These are phyloP conservation scores for Rhogogaster chlorosoma DNA, from an alignment of 2,888 invertebrate species.

Conservation along the genomic window DNA sequence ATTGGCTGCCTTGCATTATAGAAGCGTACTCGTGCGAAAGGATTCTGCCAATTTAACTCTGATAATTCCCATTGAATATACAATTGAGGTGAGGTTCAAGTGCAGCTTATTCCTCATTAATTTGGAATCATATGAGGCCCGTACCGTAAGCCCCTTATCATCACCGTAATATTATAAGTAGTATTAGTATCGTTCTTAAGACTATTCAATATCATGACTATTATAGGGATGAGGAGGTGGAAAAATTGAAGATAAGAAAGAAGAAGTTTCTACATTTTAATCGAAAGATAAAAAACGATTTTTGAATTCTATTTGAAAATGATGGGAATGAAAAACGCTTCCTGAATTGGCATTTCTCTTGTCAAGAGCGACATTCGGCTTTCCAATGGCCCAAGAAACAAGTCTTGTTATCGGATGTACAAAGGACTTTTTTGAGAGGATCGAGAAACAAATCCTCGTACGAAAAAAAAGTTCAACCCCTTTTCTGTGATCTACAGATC, in stretches of 20 bases:
- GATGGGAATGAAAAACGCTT: neutral
- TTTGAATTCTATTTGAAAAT: neutral
- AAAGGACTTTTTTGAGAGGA: too few species aligned
- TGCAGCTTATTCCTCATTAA: neutral
- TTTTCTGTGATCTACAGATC: too few species aligned
- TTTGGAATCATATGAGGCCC: neutral
- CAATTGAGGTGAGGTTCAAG: neutral
- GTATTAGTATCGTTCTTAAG: neutral
- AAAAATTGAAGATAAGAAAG: neutral
- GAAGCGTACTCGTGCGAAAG: neutral
- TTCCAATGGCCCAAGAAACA: too few species aligned
- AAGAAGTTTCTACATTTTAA: neutral
- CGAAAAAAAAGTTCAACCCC: too few species aligned
- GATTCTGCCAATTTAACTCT: neutral
- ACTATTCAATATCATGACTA: neutral
- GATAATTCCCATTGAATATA: neutral
- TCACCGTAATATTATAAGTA: neutral
- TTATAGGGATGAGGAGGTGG: neutral
- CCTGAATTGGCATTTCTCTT: too few species aligned
- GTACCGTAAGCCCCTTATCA: neutral
- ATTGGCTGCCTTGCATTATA: too few species aligned
- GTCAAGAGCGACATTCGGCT: too few species aligned
- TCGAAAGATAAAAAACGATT: neutral
- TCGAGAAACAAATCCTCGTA: too few species aligned
- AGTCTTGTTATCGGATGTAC: too few species aligned